Base-by-base conservation (phyloP, 2,888 invertebrate genomes). In the Ornithoptera alexandrae region DNA sequence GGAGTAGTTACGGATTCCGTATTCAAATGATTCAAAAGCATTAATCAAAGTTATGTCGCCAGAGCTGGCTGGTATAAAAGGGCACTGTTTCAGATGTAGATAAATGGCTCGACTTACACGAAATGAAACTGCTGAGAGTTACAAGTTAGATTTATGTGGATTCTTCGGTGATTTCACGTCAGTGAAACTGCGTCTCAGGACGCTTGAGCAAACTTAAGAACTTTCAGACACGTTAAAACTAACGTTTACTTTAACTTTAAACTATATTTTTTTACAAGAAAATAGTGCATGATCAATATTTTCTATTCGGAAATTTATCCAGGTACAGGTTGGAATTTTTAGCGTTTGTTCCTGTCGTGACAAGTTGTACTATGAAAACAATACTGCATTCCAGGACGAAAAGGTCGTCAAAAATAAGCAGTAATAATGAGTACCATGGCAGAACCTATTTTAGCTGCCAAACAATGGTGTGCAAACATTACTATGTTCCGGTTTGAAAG, bases 61-160 rank as follows among this genome's bases (percentile, higher is more conserved):
- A 2, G 30, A 53, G 30, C 53, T 22, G 10, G 24, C 24, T 12
- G n/a, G 53, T 63, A 63, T 30, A 63, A 63, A 53, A 63, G 62
- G 53, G 53, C 50, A 63, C 62, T 24, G 62, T 63, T 63, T 63
- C 46, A 63, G 62, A 63, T 63, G 62, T 63, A 63, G 62, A 63
- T 63, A 50, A 63, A 63, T 63, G 50, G 62, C 53, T 10, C 50
- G 53, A 63, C 62, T 53, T 63, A 63, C 50, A 53, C 53, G 30
- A 53, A 63, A 63, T 63, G 53, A 53, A 63, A 63, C 62, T 46
- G 53, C 62, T 53, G 62, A 63, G 62, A n/a, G 53, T 63, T 63
- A 63, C 62, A 63, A 63, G 62, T 63, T 50, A 63, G 53, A 63
- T 63, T 63, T 63, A 63, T 63, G 62, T 63, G 42, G 42, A 62